A percentile compares a stretch with the other conserved stretches of the same genome.
These are phyloP conservation scores for Chrysodeixis includens DNA, from an alignment of 2,888 invertebrate genomes.

Conservation along the genomic window DNA sequence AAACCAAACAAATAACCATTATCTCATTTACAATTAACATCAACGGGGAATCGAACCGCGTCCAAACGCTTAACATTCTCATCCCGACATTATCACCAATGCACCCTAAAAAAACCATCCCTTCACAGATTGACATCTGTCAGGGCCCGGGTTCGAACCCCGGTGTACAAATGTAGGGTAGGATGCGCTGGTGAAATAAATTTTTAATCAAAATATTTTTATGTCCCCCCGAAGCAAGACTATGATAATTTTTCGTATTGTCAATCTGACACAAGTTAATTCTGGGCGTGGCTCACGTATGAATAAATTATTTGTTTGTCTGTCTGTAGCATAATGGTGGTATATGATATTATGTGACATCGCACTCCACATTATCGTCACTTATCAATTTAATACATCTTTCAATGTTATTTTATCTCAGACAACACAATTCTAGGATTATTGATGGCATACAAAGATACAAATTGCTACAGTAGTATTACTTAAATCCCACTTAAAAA, in stretches of 20 bases:
- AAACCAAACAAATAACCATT: conserved; percentile 15
- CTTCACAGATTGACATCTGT: conserved; percentile 86
- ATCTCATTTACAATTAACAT: conserved; percentile 46
- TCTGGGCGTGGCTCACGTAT: conserved; percentile 73
- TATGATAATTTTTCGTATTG: conserved; percentile 83
- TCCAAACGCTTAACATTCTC: conserved; percentile 38
- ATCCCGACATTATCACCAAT: conserved; percentile 48
- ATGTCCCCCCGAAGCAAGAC: conserved; percentile 64
- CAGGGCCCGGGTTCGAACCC: conserved; percentile 65
- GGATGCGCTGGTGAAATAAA: conserved; percentile 79
- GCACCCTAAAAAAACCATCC: conserved; percentile 64
- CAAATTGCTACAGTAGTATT: background rate
- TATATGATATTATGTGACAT: conserved; percentile 19
- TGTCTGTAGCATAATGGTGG: conserved; percentile 36
- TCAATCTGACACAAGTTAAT: conserved; percentile 80
- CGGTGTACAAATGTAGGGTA: conserved; percentile 67
- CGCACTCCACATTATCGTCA: conserved; percentile 20
- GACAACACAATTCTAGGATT: too few relatives aligned
- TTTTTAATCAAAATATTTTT: conserved; percentile 88
- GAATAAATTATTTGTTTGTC: conserved; percentile 68
- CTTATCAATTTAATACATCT: background rate
- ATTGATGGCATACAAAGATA: too few relatives aligned
- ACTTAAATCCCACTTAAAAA: background rate
- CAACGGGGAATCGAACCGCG: conserved; percentile 51
- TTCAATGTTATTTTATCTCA: background rate